These are phyloP conservation scores for Zaprionus inermis DNA, from an alignment of 1,140 invertebrate genomes.

Conservation along the genomic window DNA sequence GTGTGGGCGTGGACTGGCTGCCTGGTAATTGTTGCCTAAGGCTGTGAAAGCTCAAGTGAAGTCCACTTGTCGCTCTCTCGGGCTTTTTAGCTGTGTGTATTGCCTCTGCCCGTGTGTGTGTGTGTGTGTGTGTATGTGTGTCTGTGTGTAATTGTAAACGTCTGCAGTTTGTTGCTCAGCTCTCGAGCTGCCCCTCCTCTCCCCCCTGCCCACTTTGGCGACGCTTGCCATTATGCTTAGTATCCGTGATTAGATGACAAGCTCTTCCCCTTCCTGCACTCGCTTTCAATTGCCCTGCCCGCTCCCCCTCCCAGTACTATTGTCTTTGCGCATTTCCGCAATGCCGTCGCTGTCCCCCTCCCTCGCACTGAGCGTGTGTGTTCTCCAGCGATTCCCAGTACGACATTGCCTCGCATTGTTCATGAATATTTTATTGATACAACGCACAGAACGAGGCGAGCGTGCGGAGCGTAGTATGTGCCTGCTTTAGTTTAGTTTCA, in stretches of 20 bases:
- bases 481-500: conserved; percentile 42
- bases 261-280: conserved; percentile 42
- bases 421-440: conserved; percentile 77
- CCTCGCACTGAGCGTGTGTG: neutral
- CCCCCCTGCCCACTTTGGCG: conserved; percentile 27
- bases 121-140: conserved; percentile 11
- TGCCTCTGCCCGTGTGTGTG: neutral
- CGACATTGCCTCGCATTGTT: conserved; percentile 36
- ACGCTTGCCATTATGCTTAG: conserved; percentile 69
- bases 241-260: conserved; percentile 74
- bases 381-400: conserved; percentile 40
- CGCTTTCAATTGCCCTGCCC: conserved; percentile 12
- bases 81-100: conserved; percentile 19
- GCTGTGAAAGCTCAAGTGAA: conserved; percentile 46
- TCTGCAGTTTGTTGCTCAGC: conserved; percentile 73
- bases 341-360: conserved; percentile 10
- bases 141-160: conserved; percentile 68
- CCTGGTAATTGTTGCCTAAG: conserved; percentile 50
- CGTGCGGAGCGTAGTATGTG: conserved; percentile 24
- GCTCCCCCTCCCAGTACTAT: neutral
- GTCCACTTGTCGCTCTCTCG: conserved; percentile 31
- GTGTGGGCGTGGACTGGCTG: conserved; percentile 5
- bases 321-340: conserved; percentile 44
- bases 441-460: conserved; percentile 10
- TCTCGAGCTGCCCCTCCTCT: conserved; percentile 36